Base-by-base conservation (phyloP, 2,888 invertebrate genomes). In the Diabrotica balteata region DNA sequence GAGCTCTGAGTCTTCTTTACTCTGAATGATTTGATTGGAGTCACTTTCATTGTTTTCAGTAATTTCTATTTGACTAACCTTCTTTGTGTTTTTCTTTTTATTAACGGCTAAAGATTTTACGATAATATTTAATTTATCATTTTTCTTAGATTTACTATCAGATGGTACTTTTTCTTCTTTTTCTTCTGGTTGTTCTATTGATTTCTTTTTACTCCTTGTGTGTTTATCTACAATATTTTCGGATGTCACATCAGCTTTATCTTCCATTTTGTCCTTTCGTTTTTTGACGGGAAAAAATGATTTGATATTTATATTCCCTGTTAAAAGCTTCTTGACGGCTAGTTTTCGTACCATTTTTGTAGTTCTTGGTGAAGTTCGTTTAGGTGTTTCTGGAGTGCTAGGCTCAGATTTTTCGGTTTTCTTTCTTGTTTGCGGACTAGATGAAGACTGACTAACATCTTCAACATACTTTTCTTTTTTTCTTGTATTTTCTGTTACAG, bases 201-300 rank as follows among this genome's bases (percentile, higher is more conserved):
- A 70, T 55, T 67, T 72, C 42, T 67, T 70, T 47, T 64, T 74
- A 22, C 59, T 70, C 54, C 69, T 62, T 17, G 70, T 70, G 60
- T 66, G 64, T 8, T 52, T 55, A 59, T 67, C 67, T 7, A 22
- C 11, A 46, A 44, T 53, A 32, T 66, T 51, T 10, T 32, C 51
- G 42, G 22, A 42, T 5, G 8, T n/a, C 32, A 32, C 54, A 9
- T 70, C 59, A 47, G 68, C 63, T 22, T 50, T 45, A 5, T 8
- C 44, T n/a, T 62, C 47, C 46, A 64, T 70, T 66, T 63, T 73
- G 49, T 61, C 57, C 50, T 73, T 74, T 22, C 75, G 78, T 63
- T 79, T 79, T 54, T 78, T 79, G 45, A 80, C 76, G 4, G 80
- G 79, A 70, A 81, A 80, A 68, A 79, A 81, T 7, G 74, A 77